Evolutionary conservation across 1,140 invertebrate species (phyloP), one percentile per base, ranked within the genome.

Genomic region (Colletes gigas): DNA sequence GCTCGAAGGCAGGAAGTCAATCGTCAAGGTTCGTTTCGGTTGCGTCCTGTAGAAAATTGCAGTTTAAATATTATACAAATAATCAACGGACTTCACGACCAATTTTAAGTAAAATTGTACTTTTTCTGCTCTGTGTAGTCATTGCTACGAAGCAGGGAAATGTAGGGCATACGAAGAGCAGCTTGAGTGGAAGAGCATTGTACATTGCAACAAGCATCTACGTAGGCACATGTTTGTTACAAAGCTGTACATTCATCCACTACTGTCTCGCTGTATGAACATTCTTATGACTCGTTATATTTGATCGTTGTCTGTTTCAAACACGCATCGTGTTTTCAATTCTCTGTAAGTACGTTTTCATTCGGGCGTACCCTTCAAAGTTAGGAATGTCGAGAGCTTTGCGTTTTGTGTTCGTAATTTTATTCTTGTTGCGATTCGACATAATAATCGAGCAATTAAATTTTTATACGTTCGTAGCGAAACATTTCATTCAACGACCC

Each of bases 141-240:
- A 19, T 47, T 9, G 41, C 63, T 47, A 47, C 63, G 17, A 19
- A 47, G 41, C 41, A 47, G 63, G 15, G 39, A 10, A 47, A 66
- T 66, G 44, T 66, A 19, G 39, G 63, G 41, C 39, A 66, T 12
- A 41, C 8, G 41, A 57, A 57, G 15, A 19, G 41, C 9, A 57
- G 7, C 63, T 66, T 44, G 63, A 66, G 41, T 47, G 41, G 41
- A 66, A 19, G 41, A 19, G 63, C 63, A 66, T 66, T 66, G 44
- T 66, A 47, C 41, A 66, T 17, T 47, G n/a, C 39, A 47, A 66
- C 44, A 47, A 66, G 63, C 63, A 17, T 17, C 7, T 17, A 17
- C 41, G 7, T 66, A 66, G 63, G 3, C n/a, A 66, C 63, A 12
- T n/a, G 63, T 10, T 66, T 39, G 8, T n/a, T 10, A 17, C 9